phyloP scores from a whole-genome alignment of 2,797 vertebrate species.

The Sebastes taczanowskii region DNA sequence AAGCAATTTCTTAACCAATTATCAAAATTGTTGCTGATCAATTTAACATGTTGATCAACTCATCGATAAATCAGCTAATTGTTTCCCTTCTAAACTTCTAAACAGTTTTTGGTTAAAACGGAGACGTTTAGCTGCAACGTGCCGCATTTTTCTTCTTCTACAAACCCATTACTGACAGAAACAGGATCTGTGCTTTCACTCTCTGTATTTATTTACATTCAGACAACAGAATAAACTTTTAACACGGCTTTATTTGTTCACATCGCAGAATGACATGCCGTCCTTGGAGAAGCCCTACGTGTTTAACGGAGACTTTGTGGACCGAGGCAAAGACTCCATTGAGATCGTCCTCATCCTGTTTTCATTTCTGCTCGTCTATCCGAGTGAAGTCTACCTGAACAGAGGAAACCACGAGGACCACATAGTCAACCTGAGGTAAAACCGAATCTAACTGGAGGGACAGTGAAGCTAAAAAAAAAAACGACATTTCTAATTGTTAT shows the following conservation, averaged over 20 bases:
- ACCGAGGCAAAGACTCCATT: slow-evolving; percentile 91
- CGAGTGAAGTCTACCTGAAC: slow-evolving; percentile 91
- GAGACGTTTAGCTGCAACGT: neutral
- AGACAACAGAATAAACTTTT: neutral
- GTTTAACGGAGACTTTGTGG: slow-evolving; percentile 96
- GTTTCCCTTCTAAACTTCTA: neutral
- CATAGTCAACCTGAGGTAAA: slow-evolving; percentile 92
- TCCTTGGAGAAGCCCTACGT: slow-evolving; percentile 91
- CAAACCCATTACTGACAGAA: neutral
- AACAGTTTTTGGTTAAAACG: neutral
- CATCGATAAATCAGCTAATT: neutral
- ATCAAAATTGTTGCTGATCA: neutral
- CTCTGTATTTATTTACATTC: neutral
- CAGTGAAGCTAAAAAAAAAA: neutral
- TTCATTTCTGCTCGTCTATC: slow-evolving; percentile 91
- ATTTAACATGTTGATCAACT: neutral
- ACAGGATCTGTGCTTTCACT: neutral
- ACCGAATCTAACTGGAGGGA: no score
- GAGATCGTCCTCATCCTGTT: slow-evolving; percentile 94
- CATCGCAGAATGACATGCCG: slow-evolving; percentile 90
- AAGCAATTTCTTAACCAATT: neutral
- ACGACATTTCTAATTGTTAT: neutral
- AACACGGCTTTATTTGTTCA: neutral
- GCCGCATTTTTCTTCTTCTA: neutral
- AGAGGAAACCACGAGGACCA: slow-evolving; percentile 97